phyloP scores from a whole-genome alignment of 2,888 invertebrate genomes.

The Oligia fasciuncula region DNA sequence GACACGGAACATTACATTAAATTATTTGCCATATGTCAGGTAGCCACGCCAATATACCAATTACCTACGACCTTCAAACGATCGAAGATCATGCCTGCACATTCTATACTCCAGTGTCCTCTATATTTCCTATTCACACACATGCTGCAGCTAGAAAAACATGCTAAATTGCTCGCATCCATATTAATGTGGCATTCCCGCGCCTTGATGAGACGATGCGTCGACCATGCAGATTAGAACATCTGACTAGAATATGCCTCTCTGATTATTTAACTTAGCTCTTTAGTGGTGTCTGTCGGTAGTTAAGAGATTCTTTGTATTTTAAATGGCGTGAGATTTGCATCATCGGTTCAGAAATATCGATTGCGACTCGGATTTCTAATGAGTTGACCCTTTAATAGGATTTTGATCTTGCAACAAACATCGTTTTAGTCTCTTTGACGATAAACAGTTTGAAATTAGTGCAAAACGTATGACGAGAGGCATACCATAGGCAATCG shows the following conservation, averaged over 20 bases:
- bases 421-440: neutral
- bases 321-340: slow-evolving; percentile 15
- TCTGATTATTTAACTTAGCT: slow-evolving; percentile 36
- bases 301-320: slow-evolving; percentile 37
- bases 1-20: neutral
- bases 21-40: neutral
- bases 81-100: neutral
- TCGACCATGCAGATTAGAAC: slow-evolving; percentile 57
- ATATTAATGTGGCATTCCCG: slow-evolving; percentile 54
- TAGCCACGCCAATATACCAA: neutral
- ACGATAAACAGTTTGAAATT: neutral
- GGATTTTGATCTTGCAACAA: neutral
- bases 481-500: neutral
- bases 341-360: slow-evolving; percentile 40
- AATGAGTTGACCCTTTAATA: neutral
- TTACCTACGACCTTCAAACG: neutral
- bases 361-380: neutral
- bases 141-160: slow-evolving; percentile 33
- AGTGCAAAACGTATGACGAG: no score
- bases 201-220: slow-evolving; percentile 59
- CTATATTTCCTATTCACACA: slow-evolving; percentile 19
- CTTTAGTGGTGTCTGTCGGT: slow-evolving; percentile 24
- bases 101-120: slow-evolving; percentile 6
- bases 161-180: slow-evolving; percentile 53
- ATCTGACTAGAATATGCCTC: slow-evolving; percentile 57